Evolutionary conservation across 2,797 vertebrate genomes (phyloP).

Genomic region (Otolemur crassicaudatus): DNA sequence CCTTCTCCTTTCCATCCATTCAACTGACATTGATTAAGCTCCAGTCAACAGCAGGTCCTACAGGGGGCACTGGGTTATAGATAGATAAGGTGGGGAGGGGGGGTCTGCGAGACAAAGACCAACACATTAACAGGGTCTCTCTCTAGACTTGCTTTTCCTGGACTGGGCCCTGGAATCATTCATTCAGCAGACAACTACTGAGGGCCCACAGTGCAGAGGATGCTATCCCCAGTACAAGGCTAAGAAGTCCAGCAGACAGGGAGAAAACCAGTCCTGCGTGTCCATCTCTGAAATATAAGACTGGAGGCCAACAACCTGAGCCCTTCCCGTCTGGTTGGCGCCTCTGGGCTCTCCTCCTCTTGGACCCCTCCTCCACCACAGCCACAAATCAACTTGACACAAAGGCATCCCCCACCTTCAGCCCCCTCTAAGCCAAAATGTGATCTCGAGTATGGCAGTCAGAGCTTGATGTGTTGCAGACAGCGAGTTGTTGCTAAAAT

Average conservation of each 20-base stretch:
- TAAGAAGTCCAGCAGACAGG: not conserved
- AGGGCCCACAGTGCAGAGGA: not conserved
- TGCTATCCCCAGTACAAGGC: not conserved
- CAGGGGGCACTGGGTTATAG: not conserved
- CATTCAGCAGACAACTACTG: not conserved
- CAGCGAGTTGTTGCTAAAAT: not conserved
- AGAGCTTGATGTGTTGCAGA: not conserved
- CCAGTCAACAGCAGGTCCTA: not conserved
- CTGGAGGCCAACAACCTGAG: not conserved
- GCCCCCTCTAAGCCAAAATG: slow-evolving; percentile 25
- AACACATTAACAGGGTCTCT: not conserved
- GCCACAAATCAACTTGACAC: slow-evolving; percentile 5
- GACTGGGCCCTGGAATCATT: not conserved
- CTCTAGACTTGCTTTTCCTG: not conserved
- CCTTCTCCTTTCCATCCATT: not conserved
- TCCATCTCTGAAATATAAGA: not conserved
- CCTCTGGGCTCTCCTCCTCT: not conserved
- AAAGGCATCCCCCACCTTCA: not conserved
- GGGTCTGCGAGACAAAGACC: not conserved
- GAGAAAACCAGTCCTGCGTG: not conserved
- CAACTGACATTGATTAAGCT: not conserved
- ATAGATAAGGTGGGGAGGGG: not conserved
- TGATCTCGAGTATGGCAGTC: not conserved
- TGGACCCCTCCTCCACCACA: not conserved
- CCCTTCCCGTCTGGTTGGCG: not conserved